phyloP scores from a whole-genome alignment of 2,888 invertebrate genomes.

The Pyrrhosoma nymphula region DNA sequence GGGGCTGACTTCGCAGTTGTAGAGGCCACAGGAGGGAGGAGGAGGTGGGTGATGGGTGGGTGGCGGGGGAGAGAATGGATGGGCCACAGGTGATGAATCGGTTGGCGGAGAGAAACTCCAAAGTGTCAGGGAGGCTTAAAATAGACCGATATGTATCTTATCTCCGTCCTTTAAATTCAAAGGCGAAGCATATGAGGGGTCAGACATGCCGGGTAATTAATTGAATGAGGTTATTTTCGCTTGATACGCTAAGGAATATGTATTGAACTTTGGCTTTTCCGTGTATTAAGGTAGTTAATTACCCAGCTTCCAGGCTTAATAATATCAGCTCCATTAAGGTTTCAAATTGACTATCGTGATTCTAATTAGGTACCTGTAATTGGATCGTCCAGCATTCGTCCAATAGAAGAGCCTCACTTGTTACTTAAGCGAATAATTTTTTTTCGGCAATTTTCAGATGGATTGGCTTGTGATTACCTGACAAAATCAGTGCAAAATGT shows the following conservation, averaged over 20 bases:
- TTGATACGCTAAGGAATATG: not conserved
- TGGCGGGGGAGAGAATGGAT: not conserved
- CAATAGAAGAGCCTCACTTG: not conserved
- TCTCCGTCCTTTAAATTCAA: not conserved
- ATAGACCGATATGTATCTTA: constrained; percentile 17
- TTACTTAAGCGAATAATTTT: not conserved
- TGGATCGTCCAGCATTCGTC: not conserved
- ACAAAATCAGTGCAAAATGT: not conserved
- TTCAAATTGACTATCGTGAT: constrained; percentile 12
- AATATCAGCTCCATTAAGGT: constrained; percentile 8
- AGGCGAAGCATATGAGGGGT: not conserved
- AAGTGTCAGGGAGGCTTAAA: not conserved
- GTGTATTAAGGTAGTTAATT: constrained; percentile 32
- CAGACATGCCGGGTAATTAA: constrained; percentile 1
- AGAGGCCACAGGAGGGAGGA: not conserved
- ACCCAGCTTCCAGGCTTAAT: constrained; percentile 11
- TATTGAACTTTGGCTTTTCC: constrained; percentile 14
- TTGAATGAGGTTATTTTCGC: constrained; percentile 13
- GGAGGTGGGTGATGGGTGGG: not conserved
- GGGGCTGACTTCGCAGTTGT: constrained; percentile 45
- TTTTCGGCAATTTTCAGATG: not conserved
- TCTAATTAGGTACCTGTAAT: not conserved
- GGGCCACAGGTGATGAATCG: constrained; percentile 35
- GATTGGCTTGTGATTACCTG: not conserved
- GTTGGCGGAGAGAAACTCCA: not conserved